Evolutionary conservation across 92 coral and sea anemone genomes (phyloP).

Genomic region (Bergia sp.): DNA sequence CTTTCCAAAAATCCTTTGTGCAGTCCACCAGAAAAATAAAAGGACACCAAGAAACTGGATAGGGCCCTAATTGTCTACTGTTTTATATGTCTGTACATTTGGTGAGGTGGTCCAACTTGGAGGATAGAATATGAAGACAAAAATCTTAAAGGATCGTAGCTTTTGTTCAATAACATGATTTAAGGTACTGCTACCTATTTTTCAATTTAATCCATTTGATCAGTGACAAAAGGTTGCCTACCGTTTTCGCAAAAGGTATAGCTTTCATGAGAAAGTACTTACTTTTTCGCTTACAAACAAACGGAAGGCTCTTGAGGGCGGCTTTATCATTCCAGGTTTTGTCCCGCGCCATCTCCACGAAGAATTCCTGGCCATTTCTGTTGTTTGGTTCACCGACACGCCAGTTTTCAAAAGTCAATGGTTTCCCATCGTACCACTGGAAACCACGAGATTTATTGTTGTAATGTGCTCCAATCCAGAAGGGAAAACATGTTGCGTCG

Average conservation of each 20-base stretch:
- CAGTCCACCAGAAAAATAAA: too few relatives aligned
- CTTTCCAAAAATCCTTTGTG: too few relatives aligned
- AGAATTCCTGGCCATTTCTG: conserved; percentile 28
- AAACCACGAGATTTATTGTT: conserved; percentile 16
- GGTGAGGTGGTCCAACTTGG: too few relatives aligned
- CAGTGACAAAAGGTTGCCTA: too few relatives aligned
- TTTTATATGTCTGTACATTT: too few relatives aligned
- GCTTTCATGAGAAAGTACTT: background rate
- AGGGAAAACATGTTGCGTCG: background rate
- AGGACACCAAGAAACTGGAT: too few relatives aligned
- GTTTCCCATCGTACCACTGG: conserved; percentile 36
- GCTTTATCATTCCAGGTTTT: conserved; percentile 30
- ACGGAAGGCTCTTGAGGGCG: conserved; percentile 17
- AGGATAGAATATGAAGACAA: too few relatives aligned
- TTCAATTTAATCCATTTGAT: too few relatives aligned
- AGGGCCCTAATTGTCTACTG: too few relatives aligned
- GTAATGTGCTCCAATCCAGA: conserved; percentile 37
- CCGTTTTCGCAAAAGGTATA: background rate
- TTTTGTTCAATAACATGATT: too few relatives aligned
- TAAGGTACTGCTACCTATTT: too few relatives aligned
- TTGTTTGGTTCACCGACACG: conserved; percentile 25
- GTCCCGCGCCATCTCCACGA: conserved; percentile 40
- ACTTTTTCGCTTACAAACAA: conserved; percentile 35
- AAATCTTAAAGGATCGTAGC: too few relatives aligned
- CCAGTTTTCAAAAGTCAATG: conserved; percentile 31